These are phyloP conservation scores for Cerastis rubricosa DNA, from an alignment of 2,888 invertebrate species.

Conservation along the genomic window DNA sequence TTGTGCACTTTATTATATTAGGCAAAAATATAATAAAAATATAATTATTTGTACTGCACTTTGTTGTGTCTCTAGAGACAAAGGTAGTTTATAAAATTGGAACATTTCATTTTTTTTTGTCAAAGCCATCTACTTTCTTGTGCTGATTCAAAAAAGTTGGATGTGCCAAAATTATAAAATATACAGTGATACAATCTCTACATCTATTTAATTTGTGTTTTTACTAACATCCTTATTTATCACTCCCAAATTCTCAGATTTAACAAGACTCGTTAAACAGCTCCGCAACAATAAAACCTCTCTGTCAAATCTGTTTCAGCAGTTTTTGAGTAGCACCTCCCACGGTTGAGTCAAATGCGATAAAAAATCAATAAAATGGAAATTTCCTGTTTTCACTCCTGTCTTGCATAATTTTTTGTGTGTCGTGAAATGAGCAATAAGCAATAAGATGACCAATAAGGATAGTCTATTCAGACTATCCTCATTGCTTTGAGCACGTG, in stretches of 20 bases:
- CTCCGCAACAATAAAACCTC: constrained; percentile 1
- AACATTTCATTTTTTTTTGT: neutral
- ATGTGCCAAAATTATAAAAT: neutral
- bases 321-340: constrained; percentile 1
- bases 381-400: constrained; percentile 7
- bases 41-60: neutral
- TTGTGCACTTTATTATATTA: constrained; percentile 21
- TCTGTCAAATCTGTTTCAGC: neutral
- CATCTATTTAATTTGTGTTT: neutral
- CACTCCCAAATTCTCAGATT: neutral
- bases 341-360: constrained; percentile 10
- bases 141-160: neutral
- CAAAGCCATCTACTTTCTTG: neutral
- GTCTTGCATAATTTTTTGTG: constrained; percentile 5
- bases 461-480: neutral
- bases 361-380: constrained; percentile 38
- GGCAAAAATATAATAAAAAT: neutral
- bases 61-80: neutral
- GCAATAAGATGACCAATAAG: too few relatives aligned
- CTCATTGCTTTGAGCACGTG: too few relatives aligned
- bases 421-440: too few relatives aligned
- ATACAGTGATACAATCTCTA: neutral
- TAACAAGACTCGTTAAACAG: neutral
- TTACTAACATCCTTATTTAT: neutral
- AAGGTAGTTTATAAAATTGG: neutral